Evolutionary conservation across 2,888 invertebrate genomes (phyloP).

Genomic region (Drosophila pseudotalamancana): DNA sequence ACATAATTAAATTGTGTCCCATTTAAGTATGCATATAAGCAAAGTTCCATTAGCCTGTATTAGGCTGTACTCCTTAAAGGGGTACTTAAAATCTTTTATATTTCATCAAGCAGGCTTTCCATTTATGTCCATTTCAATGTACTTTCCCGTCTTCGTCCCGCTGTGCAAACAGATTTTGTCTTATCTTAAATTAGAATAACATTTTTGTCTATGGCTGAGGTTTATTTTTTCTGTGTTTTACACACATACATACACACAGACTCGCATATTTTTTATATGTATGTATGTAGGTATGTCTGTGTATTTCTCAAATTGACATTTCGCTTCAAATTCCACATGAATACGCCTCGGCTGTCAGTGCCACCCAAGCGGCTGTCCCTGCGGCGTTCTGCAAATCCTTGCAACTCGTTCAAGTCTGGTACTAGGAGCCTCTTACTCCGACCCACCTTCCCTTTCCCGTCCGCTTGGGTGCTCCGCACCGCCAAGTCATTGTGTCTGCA

Average conservation of each 20-base stretch:
- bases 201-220: conserved; percentile 58
- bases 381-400: conserved; percentile 75
- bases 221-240: conserved; percentile 13
- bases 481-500: conserved; percentile 74
- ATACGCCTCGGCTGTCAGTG: conserved; percentile 68
- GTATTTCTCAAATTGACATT: conserved; percentile 75
- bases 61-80: conserved; percentile 36
- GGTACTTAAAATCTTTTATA: conserved; percentile 49
- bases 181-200: conserved; percentile 77
- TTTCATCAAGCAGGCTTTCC: conserved; percentile 17
- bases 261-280: conserved; percentile 13
- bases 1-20: conserved; percentile 11
- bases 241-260: conserved; percentile 16
- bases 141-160: conserved; percentile 34
- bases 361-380: conserved; percentile 63
- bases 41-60: conserved; percentile 22
- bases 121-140: conserved; percentile 49
- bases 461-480: conserved; percentile 28
- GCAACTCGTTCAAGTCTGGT: conserved; percentile 69
- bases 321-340: conserved; percentile 78
- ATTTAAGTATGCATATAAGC: conserved; percentile 18
- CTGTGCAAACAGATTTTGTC: conserved; percentile 67
- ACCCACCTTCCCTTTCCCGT: conserved; percentile 11
- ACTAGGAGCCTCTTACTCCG: conserved; percentile 41
- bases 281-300: conserved; percentile 23